These are phyloP conservation scores for Pelmatolapia mariae DNA, from an alignment of 2,113 vertebrate species.

Conservation along the genomic window DNA sequence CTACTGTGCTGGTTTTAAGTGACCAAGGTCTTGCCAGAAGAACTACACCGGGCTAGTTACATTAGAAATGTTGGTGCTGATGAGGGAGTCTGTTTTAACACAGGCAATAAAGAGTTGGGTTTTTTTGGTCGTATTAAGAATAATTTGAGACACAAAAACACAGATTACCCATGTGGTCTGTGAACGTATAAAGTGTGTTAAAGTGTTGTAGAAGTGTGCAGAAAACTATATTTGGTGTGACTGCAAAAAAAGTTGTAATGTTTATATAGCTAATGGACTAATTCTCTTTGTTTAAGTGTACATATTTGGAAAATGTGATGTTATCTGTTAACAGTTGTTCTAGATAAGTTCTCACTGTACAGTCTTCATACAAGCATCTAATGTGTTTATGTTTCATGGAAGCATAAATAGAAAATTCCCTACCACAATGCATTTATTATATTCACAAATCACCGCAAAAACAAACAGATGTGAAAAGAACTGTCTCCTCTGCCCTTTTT, in stretches of 20 bases:
- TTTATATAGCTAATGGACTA: background rate
- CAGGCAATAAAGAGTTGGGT: background rate
- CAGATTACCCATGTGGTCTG: background rate
- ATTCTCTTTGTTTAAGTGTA: background rate
- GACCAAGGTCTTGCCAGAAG: background rate
- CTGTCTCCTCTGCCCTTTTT: too few relatives aligned
- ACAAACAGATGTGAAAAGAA: background rate
- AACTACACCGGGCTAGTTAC: background rate
- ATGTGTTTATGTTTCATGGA: too few relatives aligned
- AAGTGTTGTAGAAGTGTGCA: background rate
- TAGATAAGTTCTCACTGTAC: too few relatives aligned
- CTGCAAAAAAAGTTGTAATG: background rate
- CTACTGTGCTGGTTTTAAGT: background rate
- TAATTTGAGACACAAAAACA: background rate
- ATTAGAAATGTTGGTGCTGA: accelerated
- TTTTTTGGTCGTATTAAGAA: background rate
- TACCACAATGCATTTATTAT: too few relatives aligned
- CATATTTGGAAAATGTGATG: background rate
- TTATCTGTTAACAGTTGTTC: too few relatives aligned
- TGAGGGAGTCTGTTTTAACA: background rate
- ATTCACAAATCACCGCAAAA: too few relatives aligned
- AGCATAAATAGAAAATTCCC: too few relatives aligned
- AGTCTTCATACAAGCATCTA: too few relatives aligned
- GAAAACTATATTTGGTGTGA: background rate
- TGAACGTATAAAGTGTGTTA: background rate